These are phyloP conservation scores for Drosophila arizonae DNA, from an alignment of 1,140 invertebrate genomes.

Conservation along the genomic window DNA sequence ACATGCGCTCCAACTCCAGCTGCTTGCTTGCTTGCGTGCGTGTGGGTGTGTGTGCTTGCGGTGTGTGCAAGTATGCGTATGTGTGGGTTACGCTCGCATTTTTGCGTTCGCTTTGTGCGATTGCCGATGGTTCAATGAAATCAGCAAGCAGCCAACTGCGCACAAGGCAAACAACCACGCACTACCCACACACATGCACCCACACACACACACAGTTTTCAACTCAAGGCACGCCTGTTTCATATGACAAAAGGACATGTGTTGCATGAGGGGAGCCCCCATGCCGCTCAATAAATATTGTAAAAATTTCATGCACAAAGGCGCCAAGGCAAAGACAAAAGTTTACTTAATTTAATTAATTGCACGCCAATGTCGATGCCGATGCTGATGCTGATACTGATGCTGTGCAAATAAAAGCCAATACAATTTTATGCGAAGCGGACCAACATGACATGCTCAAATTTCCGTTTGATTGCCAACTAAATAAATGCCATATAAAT, in stretches of 20 bases:
- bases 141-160: conserved; percentile 51
- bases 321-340: conserved; percentile 21
- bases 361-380: conserved; percentile 4
- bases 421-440: conserved; percentile 5
- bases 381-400: background rate
- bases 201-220: background rate
- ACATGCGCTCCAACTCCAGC: conserved; percentile 18
- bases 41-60: background rate
- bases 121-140: conserved; percentile 73
- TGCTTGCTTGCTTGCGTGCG: background rate
- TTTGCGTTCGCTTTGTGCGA: conserved; percentile 61
- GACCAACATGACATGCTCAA: conserved; percentile 11
- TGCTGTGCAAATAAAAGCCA: conserved; percentile 27
- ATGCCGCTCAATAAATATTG: conserved; percentile 10
- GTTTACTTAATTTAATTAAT: conserved; percentile 56
- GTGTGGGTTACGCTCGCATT: conserved; percentile 19
- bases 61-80: background rate
- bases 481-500: conserved; percentile 72
- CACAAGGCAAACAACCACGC: conserved; percentile 22
- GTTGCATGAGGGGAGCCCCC: conserved; percentile 4
- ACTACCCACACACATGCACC: conserved; percentile 10
- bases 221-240: conserved; percentile 14
- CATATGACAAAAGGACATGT: conserved; percentile 54
- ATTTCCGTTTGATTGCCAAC: conserved; percentile 50
- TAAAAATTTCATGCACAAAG: conserved; percentile 52